Base-by-base conservation (phyloP, 2,113 vertebrate genomes). In the Leptobrachium leishanense region DNA sequence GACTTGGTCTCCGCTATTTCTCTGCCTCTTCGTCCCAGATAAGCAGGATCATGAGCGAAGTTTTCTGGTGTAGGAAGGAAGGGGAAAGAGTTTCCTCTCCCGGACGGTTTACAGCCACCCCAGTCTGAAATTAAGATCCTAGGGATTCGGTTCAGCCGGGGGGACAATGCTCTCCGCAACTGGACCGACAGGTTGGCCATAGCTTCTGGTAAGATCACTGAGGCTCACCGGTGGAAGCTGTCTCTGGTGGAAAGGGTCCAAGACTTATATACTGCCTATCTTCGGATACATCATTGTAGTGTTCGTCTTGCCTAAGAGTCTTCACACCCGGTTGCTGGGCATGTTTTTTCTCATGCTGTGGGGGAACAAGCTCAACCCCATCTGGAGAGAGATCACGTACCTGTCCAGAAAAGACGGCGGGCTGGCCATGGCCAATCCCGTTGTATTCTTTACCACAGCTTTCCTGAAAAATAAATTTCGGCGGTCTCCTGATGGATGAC, bases 301-400 rank as follows among this genome's bases (percentile, higher is more conserved):
- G 3, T 12, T 62, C 13, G 1, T 62, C 3, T 62, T 62, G 57
- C 57, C 57, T 12, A 62, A 12, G n/a, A 8, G 6, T 1, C 57
- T 62, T 20, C 57, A 62, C 11, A 11, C 46, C 8, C 46, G 46
- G 46, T 5, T 50, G 46, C 8, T 50, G 4, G 46, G 4, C 4
- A 4, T 50, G 46, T 50, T 50, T 8, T 50, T 50, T 8, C 46
- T 4, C 46, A 50, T 50, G 46, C 8, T 50, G 46, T 69, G 68
- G 68, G 68, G 66, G 40, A 68, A 68, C 40, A 68, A 10, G 42
- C 11, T 69, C 2, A 69, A 69, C 12, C 68, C 46, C 43, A 46
- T 69, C 43, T 44, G 46, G n/a, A 69, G 68, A 2, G 43, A 39
- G 10, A 43, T 69, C 43, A 69, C 68, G 13, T 69, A 69, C 43